Evolutionary conservation across 2,113 vertebrate species (phyloP).

Genomic region (Xiphorhynchus elegans): DNA sequence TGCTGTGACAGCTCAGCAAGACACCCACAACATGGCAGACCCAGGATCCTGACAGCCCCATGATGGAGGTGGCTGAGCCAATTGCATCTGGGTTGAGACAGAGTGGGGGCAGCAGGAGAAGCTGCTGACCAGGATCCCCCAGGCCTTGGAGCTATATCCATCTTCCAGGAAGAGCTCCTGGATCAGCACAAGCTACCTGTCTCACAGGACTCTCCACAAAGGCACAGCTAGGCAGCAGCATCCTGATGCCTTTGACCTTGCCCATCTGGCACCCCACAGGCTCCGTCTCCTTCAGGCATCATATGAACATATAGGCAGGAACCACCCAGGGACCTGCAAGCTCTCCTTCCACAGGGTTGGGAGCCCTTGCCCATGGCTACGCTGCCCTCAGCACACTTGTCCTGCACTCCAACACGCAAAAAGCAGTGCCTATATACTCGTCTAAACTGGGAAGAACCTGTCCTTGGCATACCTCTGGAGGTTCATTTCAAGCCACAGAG

Average conservation of each 20-base stretch:
- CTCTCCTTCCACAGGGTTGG: fast-evolving
- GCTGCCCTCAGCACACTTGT: fast-evolving
- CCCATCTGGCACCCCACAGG: neutral
- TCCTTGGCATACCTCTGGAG: neutral
- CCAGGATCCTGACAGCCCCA: fast-evolving
- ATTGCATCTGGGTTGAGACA: no score
- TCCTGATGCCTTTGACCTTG: fast-evolving
- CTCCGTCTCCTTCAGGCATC: neutral
- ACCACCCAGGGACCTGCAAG: fast-evolving
- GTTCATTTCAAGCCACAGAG: fast-evolving
- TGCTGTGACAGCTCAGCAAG: fast-evolving
- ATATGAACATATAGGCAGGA: neutral
- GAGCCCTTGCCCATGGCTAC: fast-evolving
- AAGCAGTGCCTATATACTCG: neutral
- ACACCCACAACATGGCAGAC: fast-evolving
- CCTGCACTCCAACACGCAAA: no score
- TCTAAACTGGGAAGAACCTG: neutral
- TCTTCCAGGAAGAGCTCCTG: neutral
- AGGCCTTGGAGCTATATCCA: fast-evolving
- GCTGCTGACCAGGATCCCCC: neutral
- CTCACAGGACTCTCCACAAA: neutral
- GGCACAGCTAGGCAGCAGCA: fast-evolving
- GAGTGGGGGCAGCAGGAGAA: fast-evolving
- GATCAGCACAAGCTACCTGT: neutral
- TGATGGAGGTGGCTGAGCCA: fast-evolving